Evolutionary conservation across 2,888 invertebrate species (phyloP), one percentile per base, ranked within the genome.

Genomic region (Melinopterus prodromus): DNA sequence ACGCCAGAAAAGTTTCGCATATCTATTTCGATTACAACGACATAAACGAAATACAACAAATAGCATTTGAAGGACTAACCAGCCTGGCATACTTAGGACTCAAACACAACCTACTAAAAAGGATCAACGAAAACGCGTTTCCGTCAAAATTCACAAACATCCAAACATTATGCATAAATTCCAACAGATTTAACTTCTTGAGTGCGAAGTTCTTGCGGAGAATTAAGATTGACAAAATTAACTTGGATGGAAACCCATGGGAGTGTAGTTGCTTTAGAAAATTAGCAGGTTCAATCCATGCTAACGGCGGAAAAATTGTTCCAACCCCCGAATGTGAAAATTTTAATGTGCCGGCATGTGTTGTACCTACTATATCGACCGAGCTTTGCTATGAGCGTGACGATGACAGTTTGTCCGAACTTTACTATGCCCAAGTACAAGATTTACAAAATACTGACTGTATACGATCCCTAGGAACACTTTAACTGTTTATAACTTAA

Each of bases 191-290:
- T 69, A 78, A 78, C 71, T 70, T 71, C 15, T 26, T 80, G n/a
- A 38, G 16, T 26, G 69, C 15, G 26, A n/a, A n/a, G 12, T 69
- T 80, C 9, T 72, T 78, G 14, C 16, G 16, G 6, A 78, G 16
- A 37, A 9, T 78, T 12, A 38, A 16, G 3, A 35, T 80, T 16
- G 7, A 36, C 16, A 71, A 16, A 16, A 37, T 80, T 12, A 71
- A 37, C 35, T 69, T 78, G 15, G 80, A 80, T 69, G 80, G 80
- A 26, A 80, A 80, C 71, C 80, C 80, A 6, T 78, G 76, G 78
- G 71, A 80, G 35, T 80, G 80, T 69, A 76, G 38, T 16, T 80
- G 80, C 37, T 75, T n/a, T 12, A 76, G 78, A n/a, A 69, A 77
- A 35, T 36, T 74, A 26, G 6, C 37, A 26, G 9, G 7, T 9